These are phyloP conservation scores for Lasioglossum lativentre DNA, from an alignment of 2,888 invertebrate species.

Conservation along the genomic window DNA sequence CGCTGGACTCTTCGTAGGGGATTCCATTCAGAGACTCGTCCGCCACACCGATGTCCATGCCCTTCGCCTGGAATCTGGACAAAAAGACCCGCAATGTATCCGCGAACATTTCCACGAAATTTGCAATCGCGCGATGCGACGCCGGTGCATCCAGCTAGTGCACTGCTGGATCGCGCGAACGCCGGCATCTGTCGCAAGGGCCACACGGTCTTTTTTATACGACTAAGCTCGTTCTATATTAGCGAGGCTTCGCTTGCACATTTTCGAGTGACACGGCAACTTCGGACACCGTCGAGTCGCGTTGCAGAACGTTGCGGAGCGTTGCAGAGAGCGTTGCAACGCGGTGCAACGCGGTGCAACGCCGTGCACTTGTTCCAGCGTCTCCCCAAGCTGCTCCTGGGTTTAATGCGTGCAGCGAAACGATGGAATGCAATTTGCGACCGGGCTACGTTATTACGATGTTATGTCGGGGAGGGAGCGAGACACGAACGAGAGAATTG, in stretches of 20 bases:
- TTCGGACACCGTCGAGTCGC: not conserved
- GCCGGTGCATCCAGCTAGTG: not conserved
- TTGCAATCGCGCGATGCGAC: not conserved
- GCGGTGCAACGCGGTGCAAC: not conserved
- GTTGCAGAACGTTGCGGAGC: not conserved
- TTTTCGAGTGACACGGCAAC: slow-evolving; percentile 14
- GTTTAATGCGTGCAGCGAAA: slow-evolving; percentile 13
- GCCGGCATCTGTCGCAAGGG: slow-evolving; percentile 19
- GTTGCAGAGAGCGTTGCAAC: no score
- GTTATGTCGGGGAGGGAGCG: not conserved
- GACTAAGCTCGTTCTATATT: slow-evolving; percentile 6
- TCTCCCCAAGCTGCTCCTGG: not conserved
- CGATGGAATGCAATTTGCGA: slow-evolving; percentile 17
- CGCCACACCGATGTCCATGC: slow-evolving; percentile 92
- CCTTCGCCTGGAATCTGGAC: slow-evolving; percentile 91
- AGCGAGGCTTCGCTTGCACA: slow-evolving; percentile 20
- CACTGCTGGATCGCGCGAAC: not conserved
- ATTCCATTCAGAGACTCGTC: slow-evolving; percentile 92
- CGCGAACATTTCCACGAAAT: slow-evolving; percentile 54
- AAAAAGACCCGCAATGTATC: slow-evolving; percentile 61
- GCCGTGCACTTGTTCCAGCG: not conserved
- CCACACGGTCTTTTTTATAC: not conserved
- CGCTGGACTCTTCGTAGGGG: slow-evolving; percentile 89
- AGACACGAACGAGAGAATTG: not conserved
- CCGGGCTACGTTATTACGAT: not conserved